Conservation (phyloP, 2,888 invertebrate species). For the Lithosia quadra region DNA sequence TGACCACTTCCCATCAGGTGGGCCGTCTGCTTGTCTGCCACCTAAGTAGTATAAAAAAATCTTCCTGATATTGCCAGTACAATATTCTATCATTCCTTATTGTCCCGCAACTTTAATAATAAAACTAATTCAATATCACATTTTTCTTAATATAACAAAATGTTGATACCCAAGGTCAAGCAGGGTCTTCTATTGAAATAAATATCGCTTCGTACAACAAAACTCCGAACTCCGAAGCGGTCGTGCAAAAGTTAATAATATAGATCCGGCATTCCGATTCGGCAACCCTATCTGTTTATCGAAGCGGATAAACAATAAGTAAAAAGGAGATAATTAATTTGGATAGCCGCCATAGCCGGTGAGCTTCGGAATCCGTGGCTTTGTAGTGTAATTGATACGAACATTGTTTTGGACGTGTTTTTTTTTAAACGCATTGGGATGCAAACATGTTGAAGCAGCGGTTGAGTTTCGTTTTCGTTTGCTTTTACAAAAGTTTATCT, state of each 20-base stretch:
- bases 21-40: too few species aligned
- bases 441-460: not conserved
- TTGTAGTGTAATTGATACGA: constrained; percentile 15
- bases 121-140: constrained; percentile 33
- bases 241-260: constrained; percentile 53
- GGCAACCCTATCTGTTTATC: constrained; percentile 26
- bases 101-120: not conserved
- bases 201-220: constrained; percentile 34
- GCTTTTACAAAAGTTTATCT: too few species aligned
- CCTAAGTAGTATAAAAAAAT: too few species aligned
- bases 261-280: constrained; percentile 30
- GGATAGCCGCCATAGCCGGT: constrained; percentile 7
- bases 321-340: constrained; percentile 26
- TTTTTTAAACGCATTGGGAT: not conserved
- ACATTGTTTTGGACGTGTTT: not conserved
- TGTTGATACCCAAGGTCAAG: constrained; percentile 20
- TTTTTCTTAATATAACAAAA: constrained; percentile 47
- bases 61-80: not conserved
- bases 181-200: constrained; percentile 27
- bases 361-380: constrained; percentile 15
- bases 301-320: constrained; percentile 21
- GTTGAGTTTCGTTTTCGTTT: not conserved
- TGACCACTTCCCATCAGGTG: too few species aligned
- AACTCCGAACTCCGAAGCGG: constrained; percentile 21
- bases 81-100: not conserved